Percentiles rank a stretch among this genome's conserved stretches.
phyloP scores from a whole-genome alignment of 2,113 vertebrate species.

The Synodontis membranacea region DNA sequence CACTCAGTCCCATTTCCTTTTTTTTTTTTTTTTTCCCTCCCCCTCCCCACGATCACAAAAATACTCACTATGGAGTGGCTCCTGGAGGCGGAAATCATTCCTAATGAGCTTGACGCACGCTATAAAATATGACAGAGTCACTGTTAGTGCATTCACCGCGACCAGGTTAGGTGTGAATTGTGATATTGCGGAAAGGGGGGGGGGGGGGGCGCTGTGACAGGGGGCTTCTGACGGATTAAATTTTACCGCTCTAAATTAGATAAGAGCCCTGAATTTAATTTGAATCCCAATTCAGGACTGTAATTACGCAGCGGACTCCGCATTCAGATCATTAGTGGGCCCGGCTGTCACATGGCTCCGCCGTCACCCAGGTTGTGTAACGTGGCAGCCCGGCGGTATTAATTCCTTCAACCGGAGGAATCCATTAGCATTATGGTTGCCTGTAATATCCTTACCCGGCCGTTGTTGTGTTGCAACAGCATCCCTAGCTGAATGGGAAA shows the following conservation, averaged over 20 bases:
- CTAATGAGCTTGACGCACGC: constrained; percentile 17
- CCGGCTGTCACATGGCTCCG: background rate
- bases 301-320: constrained; percentile 48
- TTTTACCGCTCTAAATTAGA: constrained; percentile 21
- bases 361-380: background rate
- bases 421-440: background rate
- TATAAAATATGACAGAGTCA: constrained; percentile 22
- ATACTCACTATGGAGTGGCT: background rate
- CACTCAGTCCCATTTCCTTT: background rate
- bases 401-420: constrained; percentile 7
- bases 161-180: background rate
- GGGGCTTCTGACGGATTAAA: background rate
- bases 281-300: constrained; percentile 54
- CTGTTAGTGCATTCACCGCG: background rate
- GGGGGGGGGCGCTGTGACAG: background rate
- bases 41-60: background rate
- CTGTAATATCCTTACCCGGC: constrained; percentile 5
- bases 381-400: background rate
- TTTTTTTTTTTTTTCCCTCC: background rate
- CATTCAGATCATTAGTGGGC: constrained; percentile 52
- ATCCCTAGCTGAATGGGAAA: constrained; percentile 1
- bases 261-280: constrained; percentile 59
- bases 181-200: background rate
- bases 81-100: constrained; percentile 6
- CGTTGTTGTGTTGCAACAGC: background rate